Evolutionary conservation across 2,113 vertebrate species (phyloP).

Genomic region (Acinonyx jubatus): DNA sequence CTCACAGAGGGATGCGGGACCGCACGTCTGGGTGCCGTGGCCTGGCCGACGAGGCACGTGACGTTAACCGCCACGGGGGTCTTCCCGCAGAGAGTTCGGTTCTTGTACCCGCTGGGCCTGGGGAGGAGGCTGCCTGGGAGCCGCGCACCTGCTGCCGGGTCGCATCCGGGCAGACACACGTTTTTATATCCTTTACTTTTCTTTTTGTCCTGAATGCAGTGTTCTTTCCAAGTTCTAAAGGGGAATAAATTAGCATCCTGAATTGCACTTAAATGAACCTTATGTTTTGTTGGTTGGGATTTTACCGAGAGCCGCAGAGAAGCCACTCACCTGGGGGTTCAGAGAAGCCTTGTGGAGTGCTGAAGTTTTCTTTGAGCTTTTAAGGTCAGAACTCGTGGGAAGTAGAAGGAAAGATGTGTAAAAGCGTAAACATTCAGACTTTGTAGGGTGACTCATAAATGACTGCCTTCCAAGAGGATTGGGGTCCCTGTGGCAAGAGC

Average conservation of each 20-base stretch:
- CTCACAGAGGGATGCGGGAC: not conserved
- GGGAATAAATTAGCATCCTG: not conserved
- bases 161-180: not conserved
- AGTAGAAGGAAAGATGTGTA: not conserved
- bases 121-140: not conserved
- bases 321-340: not conserved
- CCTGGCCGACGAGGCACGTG: not conserved
- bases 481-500: not conserved
- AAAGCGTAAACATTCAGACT: not conserved
- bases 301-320: not conserved
- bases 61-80: too few species aligned
- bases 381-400: slow-evolving; percentile 46
- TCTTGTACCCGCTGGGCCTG: not conserved
- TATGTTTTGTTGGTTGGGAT: not conserved
- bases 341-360: not conserved
- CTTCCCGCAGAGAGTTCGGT: not conserved
- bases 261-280: not conserved
- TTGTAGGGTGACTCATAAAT: not conserved
- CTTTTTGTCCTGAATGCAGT: not conserved
- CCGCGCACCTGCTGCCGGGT: not conserved
- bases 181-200: not conserved
- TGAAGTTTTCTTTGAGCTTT: slow-evolving; percentile 48
- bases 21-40: not conserved
- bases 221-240: not conserved
- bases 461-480: not conserved